Base-by-base conservation (phyloP, 2,113 vertebrate genomes). In the Sylvicapra grimmia region DNA sequence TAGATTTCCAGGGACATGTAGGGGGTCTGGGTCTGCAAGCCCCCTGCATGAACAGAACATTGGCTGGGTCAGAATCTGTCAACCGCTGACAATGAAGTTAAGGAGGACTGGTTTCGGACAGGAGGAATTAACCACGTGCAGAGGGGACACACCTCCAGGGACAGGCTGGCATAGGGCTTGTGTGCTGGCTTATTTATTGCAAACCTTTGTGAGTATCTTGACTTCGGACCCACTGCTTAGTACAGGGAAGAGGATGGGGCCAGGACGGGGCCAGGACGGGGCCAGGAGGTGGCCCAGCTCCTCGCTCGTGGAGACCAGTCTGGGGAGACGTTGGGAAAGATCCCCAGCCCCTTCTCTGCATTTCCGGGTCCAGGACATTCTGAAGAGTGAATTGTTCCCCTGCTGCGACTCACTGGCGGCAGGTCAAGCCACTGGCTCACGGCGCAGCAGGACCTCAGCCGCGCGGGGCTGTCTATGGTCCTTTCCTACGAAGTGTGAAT, bases 341-440 rank as follows among this genome's bases (percentile, higher is more conserved):
- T 33, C 59, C 18, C 10, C 29, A 59, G 40, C 13, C 25, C 44
- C 2, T 49, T 68, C 13, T 51, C 53, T 51, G 44, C 53, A 44
- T n/a, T 44, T 89, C 61, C 89, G 47, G 29, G 63, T 33, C 4
- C 11, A 58, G 29, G 53, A 72, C 77, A 53, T n/a, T 25, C 53
- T 89, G 44, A 51, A 56, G 40, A 27, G 25, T 31, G 31, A 36
- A 72, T 51, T 58, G n/a, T 8, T 21, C 36, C 33, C 9, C 8
- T 77, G 36, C 33, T 44, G 29, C 11, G 47, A 19, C 8, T n/a
- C 6, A 31, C 5, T 51, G 8, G 8, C 9, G 18, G 25, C 59
- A 56, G 51, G 2, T 19, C 40, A 40, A 18, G 56, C 49, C 44
- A 10, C 33, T 0, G 23, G 77, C 36, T 80, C 56, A 0, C 0